phyloP scores from a whole-genome alignment of 2,888 invertebrate species.

The Bombylius discolor region DNA sequence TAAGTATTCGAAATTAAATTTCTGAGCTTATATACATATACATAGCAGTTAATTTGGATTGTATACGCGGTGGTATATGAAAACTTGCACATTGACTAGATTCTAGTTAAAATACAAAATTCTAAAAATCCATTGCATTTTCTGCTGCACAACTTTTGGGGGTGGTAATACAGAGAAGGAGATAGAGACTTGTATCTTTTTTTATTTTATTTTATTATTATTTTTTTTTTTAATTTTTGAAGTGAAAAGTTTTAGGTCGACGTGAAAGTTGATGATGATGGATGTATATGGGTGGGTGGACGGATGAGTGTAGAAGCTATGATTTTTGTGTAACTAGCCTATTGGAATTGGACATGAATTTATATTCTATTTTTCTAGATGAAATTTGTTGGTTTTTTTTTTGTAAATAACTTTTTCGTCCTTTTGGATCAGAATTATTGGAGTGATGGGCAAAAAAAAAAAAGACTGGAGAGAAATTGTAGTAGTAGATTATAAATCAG shows the following conservation, averaged over 20 bases:
- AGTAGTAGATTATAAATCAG: too few species aligned
- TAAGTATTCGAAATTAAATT: too few species aligned
- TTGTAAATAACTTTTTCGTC: background rate
- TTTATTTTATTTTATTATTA: background rate
- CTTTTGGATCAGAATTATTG: background rate
- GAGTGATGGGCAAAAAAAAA: background rate
- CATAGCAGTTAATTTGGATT: too few species aligned
- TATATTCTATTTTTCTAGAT: slow-evolving; percentile 4
- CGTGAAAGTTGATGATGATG: slow-evolving; percentile 7
- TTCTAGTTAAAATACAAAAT: too few species aligned
- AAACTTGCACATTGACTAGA: too few species aligned
- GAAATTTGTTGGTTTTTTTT: background rate
- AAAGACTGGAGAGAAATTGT: too few species aligned
- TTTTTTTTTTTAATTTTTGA: background rate
- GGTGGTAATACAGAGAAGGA: too few species aligned
- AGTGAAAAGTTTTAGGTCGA: slow-evolving; percentile 13
- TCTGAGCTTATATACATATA: too few species aligned
- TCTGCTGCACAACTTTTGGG: too few species aligned
- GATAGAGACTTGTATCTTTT: too few species aligned
- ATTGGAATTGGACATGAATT: slow-evolving; percentile 9
- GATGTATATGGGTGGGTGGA: background rate
- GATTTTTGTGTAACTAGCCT: slow-evolving; percentile 1
- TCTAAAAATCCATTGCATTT: too few species aligned
- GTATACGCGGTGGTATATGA: too few species aligned
- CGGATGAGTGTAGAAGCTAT: background rate